Conservation (phyloP, 2,888 invertebrate species). For the Ophion ventricosus region DNA sequence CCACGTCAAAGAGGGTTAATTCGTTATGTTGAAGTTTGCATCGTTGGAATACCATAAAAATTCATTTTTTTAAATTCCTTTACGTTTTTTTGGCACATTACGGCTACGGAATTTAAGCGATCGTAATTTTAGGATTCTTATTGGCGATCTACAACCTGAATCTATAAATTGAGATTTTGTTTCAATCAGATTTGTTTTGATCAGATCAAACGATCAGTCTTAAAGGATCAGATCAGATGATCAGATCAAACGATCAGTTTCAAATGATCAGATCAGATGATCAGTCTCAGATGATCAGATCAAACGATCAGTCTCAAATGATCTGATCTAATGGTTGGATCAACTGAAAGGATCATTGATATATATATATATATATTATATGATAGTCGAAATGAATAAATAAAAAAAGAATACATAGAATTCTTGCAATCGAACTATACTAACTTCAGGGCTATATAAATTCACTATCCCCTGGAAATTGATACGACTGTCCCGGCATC, state of each 20-base stretch:
- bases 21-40: too few relatives aligned
- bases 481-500: background rate
- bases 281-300: background rate
- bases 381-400: too few relatives aligned
- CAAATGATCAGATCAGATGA: background rate
- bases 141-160: background rate
- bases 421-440: background rate
- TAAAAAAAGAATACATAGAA: background rate
- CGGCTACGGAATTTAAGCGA: background rate
- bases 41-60: too few relatives aligned
- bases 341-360: too few relatives aligned
- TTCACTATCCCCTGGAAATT: background rate
- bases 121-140: background rate
- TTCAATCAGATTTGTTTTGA: background rate
- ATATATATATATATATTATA: too few relatives aligned
- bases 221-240: background rate
- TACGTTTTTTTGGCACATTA: background rate
- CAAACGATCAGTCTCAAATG: background rate
- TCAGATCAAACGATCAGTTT: background rate
- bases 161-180: background rate
- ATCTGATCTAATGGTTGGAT: background rate
- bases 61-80: too few relatives aligned
- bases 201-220: background rate
- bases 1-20: background rate
- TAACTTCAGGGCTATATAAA: background rate